phyloP scores from a whole-genome alignment of 1,140 invertebrate genomes.

The Drosophila arizonae region DNA sequence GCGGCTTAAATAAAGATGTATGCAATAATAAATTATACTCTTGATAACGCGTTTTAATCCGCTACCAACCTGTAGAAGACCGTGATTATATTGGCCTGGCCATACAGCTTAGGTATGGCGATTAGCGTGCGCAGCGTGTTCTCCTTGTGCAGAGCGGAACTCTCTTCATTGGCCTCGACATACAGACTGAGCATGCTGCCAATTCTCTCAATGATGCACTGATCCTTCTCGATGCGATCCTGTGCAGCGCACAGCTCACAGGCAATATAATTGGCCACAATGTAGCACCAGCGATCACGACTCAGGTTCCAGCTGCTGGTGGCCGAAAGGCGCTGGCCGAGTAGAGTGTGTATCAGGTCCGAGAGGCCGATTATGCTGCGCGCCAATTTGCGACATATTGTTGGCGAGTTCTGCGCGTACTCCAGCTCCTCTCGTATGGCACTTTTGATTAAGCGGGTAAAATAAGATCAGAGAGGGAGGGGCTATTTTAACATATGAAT shows the following conservation, averaged over 20 bases:
- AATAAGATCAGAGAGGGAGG: not conserved
- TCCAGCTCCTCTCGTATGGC: conserved; percentile 66
- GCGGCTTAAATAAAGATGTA: conserved; percentile 31
- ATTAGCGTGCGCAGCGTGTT: conserved; percentile 60
- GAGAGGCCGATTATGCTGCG: conserved; percentile 47
- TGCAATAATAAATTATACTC: not conserved
- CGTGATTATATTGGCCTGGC: conserved; percentile 60
- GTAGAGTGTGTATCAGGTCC: conserved; percentile 48
- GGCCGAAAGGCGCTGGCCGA: conserved; percentile 15
- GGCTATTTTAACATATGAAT: not conserved
- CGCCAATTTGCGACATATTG: conserved; percentile 51
- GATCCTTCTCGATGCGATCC: conserved; percentile 43
- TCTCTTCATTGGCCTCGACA: conserved; percentile 38
- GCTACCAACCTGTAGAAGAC: conserved; percentile 55
- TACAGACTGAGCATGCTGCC: conserved; percentile 50
- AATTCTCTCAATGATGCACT: conserved; percentile 59
- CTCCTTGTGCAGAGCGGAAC: conserved; percentile 43
- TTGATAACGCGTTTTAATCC: not conserved
- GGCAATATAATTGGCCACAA: conserved; percentile 67
- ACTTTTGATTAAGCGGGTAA: conserved; percentile 13
- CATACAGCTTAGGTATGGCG: conserved; percentile 63
- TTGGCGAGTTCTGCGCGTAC: conserved; percentile 44
- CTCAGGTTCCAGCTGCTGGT: conserved; percentile 19
- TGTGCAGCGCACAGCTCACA: conserved; percentile 66
- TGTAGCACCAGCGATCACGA: conserved; percentile 63